Conservation (phyloP, 2,888 invertebrate genomes). For the Epinotia ramella region DNA sequence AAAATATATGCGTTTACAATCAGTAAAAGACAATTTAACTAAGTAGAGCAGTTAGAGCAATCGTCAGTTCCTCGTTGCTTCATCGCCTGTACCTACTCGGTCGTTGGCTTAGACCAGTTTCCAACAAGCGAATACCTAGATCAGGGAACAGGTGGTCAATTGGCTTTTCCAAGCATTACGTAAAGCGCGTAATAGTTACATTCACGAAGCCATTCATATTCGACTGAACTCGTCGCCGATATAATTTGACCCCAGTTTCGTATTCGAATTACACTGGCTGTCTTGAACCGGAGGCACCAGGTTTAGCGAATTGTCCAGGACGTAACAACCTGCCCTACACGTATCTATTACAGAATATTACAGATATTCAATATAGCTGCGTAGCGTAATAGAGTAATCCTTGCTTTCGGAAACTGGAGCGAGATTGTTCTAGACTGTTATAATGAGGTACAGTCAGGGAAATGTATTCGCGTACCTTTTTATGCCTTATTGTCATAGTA, state of each 20-base stretch:
- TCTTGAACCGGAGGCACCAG: background rate
- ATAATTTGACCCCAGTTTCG: background rate
- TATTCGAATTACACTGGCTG: background rate
- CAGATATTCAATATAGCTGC: constrained; percentile 14
- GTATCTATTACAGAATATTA: constrained; percentile 11
- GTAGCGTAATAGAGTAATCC: constrained; percentile 15
- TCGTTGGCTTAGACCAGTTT: constrained; percentile 17
- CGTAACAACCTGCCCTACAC: constrained; percentile 24
- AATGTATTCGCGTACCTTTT: too few species aligned
- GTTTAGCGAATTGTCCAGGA: background rate
- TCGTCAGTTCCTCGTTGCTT: constrained; percentile 6
- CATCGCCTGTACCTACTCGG: background rate
- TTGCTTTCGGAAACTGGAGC: background rate
- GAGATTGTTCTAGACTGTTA: background rate
- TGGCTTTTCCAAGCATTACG: constrained; percentile 21
- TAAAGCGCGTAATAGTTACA: constrained; percentile 21
- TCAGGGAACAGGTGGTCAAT: background rate
- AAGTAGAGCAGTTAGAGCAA: background rate
- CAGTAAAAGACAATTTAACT: too few species aligned
- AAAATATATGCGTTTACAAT: too few species aligned
- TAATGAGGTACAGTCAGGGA: too few species aligned
- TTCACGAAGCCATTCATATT: background rate
- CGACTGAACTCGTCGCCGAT: background rate
- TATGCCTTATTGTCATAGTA: too few species aligned
- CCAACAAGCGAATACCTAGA: constrained; percentile 21